These are phyloP conservation scores for Shargacucullia verbasci DNA, from an alignment of 2,888 invertebrate species.

Conservation along the genomic window DNA sequence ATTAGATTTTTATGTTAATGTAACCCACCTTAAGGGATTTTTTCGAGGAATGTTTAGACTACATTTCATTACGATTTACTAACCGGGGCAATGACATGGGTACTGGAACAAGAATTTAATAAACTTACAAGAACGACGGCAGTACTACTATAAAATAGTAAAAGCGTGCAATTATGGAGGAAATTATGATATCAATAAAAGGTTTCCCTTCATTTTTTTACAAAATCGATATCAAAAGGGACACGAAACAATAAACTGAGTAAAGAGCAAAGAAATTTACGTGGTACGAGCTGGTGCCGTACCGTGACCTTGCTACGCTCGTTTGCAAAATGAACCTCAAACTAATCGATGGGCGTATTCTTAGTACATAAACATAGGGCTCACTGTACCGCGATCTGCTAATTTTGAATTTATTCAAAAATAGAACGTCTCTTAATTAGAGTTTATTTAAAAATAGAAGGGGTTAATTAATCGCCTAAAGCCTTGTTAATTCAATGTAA, in stretches of 20 bases:
- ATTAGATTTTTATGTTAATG: too few species aligned
- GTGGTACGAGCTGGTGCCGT: slow-evolving; percentile 86
- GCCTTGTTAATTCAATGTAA: too few species aligned
- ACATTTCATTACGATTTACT: too few species aligned
- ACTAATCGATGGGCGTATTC: slow-evolving; percentile 77
- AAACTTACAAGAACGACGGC: neutral
- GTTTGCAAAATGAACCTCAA: slow-evolving; percentile 73
- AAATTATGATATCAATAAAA: slow-evolving; percentile 29
- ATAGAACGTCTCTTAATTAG: too few species aligned
- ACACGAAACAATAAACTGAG: slow-evolving; percentile 68
- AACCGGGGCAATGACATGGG: too few species aligned
- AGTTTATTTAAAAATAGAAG: too few species aligned
- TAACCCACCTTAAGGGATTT: too few species aligned
- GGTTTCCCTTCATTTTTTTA: slow-evolving; percentile 46
- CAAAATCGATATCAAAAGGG: slow-evolving; percentile 61
- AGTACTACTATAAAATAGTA: neutral
- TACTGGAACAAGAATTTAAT: too few species aligned
- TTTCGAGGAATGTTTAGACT: too few species aligned
- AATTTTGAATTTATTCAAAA: slow-evolving; percentile 13
- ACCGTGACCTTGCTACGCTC: slow-evolving; percentile 81
- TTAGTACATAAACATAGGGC: slow-evolving; percentile 69
- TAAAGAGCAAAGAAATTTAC: slow-evolving; percentile 75
- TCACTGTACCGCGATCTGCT: slow-evolving; percentile 36
- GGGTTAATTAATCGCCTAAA: too few species aligned
- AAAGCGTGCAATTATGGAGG: slow-evolving; percentile 15